Conservation (phyloP, 2,797 vertebrate genomes). For the Myoxocephalus aenaeus region DNA sequence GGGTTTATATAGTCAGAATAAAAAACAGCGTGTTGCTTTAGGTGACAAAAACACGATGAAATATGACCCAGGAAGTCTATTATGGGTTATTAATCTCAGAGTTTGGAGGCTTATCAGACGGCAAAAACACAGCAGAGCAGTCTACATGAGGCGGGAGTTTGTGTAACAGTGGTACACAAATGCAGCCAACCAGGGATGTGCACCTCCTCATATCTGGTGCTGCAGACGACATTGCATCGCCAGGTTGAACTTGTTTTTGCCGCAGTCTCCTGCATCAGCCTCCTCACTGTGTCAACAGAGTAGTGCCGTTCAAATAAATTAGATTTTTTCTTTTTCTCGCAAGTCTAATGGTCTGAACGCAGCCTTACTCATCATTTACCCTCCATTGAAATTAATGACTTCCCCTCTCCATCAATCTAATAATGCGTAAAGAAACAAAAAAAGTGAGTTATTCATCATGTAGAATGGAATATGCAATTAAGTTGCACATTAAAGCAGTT, state of each 20-base stretch:
- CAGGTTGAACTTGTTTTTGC: background rate
- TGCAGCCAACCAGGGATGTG: background rate
- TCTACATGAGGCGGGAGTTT: background rate
- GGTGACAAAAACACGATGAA: background rate
- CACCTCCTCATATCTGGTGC: background rate
- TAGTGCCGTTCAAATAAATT: background rate
- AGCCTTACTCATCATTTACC: background rate
- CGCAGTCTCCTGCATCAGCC: too few species aligned
- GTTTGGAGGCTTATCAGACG: constrained; percentile 1
- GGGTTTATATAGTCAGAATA: background rate
- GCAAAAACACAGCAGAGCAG: background rate
- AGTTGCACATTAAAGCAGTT: background rate
- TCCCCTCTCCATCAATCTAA: background rate
- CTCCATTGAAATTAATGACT: constrained; percentile 2
- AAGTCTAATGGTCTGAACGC: background rate
- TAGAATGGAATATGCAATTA: background rate
- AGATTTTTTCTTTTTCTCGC: background rate
- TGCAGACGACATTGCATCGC: background rate
- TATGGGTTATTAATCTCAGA: background rate
- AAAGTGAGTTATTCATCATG: background rate
- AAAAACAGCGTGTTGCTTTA: background rate
- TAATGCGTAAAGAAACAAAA: background rate
- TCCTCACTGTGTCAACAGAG: background rate
- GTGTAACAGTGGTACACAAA: background rate
- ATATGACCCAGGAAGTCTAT: background rate